Percentiles rank a stretch among this genome's conserved stretches.
Evolutionary conservation across 2,888 invertebrate species (phyloP).

Genomic region (Neoitamus cyanurus): DNA sequence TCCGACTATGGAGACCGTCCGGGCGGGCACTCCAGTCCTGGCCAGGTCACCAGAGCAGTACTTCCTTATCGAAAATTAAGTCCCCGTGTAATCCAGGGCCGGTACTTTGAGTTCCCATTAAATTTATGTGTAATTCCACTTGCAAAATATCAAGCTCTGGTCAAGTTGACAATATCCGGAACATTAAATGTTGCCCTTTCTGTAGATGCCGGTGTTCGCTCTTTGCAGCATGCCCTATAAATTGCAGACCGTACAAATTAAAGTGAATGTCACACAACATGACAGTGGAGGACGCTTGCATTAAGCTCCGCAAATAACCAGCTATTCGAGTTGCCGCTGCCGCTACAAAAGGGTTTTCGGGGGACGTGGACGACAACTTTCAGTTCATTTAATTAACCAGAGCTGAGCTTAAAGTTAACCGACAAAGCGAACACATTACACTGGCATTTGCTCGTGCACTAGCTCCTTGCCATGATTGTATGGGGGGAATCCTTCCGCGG

Average conservation of each 20-base stretch:
- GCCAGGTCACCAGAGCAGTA: background rate
- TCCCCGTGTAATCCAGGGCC: slow-evolving; percentile 16
- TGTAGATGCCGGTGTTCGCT: slow-evolving; percentile 13
- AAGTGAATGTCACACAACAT: slow-evolving; percentile 46
- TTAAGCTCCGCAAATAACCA: slow-evolving; percentile 41
- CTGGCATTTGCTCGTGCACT: slow-evolving; percentile 8
- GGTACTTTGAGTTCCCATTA: slow-evolving; percentile 22
- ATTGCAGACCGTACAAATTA: slow-evolving; percentile 41
- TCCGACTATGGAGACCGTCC: background rate
- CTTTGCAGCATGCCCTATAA: background rate
- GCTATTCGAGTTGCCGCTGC: slow-evolving; percentile 16
- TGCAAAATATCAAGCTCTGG: slow-evolving; percentile 37
- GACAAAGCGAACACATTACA: slow-evolving; percentile 28
- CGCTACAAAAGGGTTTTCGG: background rate
- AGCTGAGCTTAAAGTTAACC: slow-evolving; percentile 35
- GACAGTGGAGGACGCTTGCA: slow-evolving; percentile 33
- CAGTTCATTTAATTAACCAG: slow-evolving; percentile 41
- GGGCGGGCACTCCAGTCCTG: background rate
- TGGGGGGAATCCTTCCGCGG: background rate
- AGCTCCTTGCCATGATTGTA: background rate
- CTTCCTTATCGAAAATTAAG: background rate
- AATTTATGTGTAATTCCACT: slow-evolving; percentile 41
- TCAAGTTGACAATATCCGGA: slow-evolving; percentile 44
- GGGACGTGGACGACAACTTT: slow-evolving; percentile 23
- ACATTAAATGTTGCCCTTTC: slow-evolving; percentile 39